phyloP scores from a whole-genome alignment of 37 sponge, comb jelly and placozoan species.

The Mnemiopsis leidyi region DNA sequence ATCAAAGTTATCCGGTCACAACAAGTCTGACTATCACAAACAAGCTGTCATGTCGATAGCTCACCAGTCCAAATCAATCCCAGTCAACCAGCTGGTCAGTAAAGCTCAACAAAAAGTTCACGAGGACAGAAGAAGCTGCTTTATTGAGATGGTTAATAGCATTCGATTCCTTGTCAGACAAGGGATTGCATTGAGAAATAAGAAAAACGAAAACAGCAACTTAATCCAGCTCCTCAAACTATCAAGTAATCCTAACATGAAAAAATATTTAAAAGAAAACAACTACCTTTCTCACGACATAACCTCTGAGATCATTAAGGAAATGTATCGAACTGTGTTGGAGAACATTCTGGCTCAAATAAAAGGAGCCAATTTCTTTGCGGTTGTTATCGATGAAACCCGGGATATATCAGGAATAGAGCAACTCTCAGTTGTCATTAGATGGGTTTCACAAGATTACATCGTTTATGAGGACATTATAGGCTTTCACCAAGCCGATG shows the following conservation, averaged over 20 bases:
- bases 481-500: constrained; percentile 72
- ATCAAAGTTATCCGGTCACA: background rate
- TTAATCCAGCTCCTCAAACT: background rate
- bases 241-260: background rate
- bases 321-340: background rate
- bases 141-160: background rate
- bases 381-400: background rate
- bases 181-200: background rate
- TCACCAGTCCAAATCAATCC: background rate
- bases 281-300: background rate
- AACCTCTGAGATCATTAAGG: background rate
- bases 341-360: background rate
- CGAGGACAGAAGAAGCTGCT: background rate
- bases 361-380: background rate
- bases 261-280: background rate
- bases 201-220: background rate
- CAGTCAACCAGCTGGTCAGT: background rate
- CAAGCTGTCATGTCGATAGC: background rate
- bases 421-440: background rate
- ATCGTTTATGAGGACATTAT: constrained; percentile 75
- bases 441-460: constrained; percentile 10
- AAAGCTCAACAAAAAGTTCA: background rate
- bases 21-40: background rate
- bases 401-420: background rate
- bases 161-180: background rate